A percentile compares a stretch with the other conserved stretches of the same genome.
Conservation (phyloP, 2,888 invertebrate genomes). For the Diarsia mendica region DNA sequence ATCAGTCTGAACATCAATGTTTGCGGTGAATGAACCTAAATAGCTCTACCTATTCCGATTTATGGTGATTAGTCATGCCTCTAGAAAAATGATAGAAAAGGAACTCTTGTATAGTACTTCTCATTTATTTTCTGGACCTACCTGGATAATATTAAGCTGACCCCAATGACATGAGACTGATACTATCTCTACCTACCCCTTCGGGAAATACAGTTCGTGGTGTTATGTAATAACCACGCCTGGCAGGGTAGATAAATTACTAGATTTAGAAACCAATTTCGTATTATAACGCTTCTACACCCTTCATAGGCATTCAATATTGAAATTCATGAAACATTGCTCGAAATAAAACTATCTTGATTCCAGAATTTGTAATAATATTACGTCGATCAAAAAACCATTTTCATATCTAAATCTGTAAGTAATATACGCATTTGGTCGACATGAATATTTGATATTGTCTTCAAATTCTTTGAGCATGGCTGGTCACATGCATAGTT, state of each 20-base stretch:
- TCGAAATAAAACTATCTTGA: conserved; percentile 9
- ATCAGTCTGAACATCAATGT: too few relatives aligned
- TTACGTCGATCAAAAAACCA: background rate
- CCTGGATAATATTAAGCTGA: background rate
- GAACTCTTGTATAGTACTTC: background rate
- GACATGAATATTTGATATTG: conserved; percentile 23
- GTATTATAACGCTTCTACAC: background rate
- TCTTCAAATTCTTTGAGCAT: background rate
- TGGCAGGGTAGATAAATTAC: background rate
- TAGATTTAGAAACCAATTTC: conserved; percentile 27
- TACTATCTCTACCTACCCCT: background rate
- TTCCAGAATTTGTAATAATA: conserved; percentile 24
- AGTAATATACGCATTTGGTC: background rate
- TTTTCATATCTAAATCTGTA: conserved; percentile 10
- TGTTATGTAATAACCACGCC: background rate
- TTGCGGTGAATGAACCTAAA: too few relatives aligned
- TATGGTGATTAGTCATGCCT: too few relatives aligned
- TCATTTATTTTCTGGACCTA: background rate
- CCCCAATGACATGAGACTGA: background rate
- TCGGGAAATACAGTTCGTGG: background rate
- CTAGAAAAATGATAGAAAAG: background rate
- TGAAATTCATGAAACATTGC: conserved; percentile 15
- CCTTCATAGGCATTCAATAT: conserved; percentile 17
- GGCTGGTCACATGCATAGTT: conserved; percentile 6
- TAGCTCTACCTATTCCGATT: too few relatives aligned